Base-by-base conservation (phyloP, 2,888 invertebrate species). In the Opisthograptis luteolata region DNA sequence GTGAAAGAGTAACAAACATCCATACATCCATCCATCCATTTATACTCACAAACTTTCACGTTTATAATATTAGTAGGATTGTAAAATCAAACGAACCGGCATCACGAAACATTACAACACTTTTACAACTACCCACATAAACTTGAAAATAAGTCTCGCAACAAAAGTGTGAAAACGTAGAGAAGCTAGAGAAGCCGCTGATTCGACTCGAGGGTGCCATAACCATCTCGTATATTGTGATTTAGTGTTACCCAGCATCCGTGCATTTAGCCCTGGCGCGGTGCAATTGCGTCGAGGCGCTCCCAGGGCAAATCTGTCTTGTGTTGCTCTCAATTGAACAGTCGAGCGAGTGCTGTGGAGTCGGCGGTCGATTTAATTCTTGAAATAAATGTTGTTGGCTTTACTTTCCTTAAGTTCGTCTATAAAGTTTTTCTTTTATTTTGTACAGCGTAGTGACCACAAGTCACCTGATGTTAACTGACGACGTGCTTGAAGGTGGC, bases 211-310 rank as follows among this genome's bases (percentile, higher is more conserved):
- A 22, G 60, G 47, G 62, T 32, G 55, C 49, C 52, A 47, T 71
- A 59, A 60, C 64, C 49, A 50, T 55, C 46, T 39, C 35, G 50
- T 36, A 36, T 68, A 67, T 67, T 64, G 68, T 66, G 62, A 69
- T 65, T 66, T 59, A 57, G 41, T 52, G 49, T 46, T 54, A 36
- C 39, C 10, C 31, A 32, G 27, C 19, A 12, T 10, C n/a, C 13
- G 17, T 32, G 27, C 37, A 31, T 37, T 45, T 37, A 56, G 47
- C 36, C 46, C 32, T 13, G 20, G 15, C 36, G 22, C 14, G 14
- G 39, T 46, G 62, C 52, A 55, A 53, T 49, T 53, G 49, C 48
- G 49, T 60, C 50, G 54, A 56, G 52, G 49, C 54, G 55, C 53
- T 58, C 57, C 48, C 48, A 44, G 30, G 50, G 42, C 39, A 47